These are phyloP conservation scores for Drosophila ustulata DNA, from an alignment of 2,888 invertebrate species.

Conservation along the genomic window DNA sequence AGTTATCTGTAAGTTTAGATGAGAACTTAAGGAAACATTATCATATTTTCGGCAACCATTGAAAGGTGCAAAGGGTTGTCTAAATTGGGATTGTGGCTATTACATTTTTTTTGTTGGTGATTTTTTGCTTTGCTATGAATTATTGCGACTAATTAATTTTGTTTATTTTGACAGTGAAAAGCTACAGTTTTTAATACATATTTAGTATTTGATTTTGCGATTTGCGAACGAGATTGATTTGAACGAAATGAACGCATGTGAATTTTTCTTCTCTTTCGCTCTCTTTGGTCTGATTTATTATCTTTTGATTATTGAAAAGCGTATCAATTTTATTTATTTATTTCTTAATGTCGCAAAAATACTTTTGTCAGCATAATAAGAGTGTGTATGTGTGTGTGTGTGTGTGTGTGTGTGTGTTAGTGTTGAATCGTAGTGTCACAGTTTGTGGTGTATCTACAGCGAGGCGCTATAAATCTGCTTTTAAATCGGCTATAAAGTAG, in stretches of 20 bases:
- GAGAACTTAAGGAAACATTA: constrained; percentile 37
- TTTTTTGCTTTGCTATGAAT: constrained; percentile 53
- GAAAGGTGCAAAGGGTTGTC: constrained; percentile 21
- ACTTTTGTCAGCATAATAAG: constrained; percentile 46
- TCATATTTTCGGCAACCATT: constrained; percentile 50
- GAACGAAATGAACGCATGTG: constrained; percentile 56
- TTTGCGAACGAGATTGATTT: constrained; percentile 65
- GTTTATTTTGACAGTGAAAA: constrained; percentile 38
- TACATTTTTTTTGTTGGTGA: not conserved
- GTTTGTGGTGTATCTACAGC: constrained; percentile 33
- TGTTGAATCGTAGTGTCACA: constrained; percentile 8
- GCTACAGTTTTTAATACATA: constrained; percentile 44
- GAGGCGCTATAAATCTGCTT: constrained; percentile 21
- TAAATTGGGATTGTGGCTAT: constrained; percentile 40
- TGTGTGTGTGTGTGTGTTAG: constrained; percentile 25
- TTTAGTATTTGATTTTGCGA: constrained; percentile 42
- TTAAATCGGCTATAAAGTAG: constrained; percentile 8
- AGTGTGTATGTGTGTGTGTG: constrained; percentile 25
- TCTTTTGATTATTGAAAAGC: constrained; percentile 45
- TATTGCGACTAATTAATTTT: constrained; percentile 63
- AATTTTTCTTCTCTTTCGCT: constrained; percentile 75
- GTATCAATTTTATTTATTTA: constrained; percentile 41
- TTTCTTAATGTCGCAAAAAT: constrained; percentile 66
- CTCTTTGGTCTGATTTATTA: constrained; percentile 65
- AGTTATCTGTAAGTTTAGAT: constrained; percentile 10